A percentile compares a stretch with the other conserved stretches of the same genome.
Evolutionary conservation across 2,888 invertebrate genomes (phyloP).

Genomic region (Bursaphelenchus okinawaensis): DNA sequence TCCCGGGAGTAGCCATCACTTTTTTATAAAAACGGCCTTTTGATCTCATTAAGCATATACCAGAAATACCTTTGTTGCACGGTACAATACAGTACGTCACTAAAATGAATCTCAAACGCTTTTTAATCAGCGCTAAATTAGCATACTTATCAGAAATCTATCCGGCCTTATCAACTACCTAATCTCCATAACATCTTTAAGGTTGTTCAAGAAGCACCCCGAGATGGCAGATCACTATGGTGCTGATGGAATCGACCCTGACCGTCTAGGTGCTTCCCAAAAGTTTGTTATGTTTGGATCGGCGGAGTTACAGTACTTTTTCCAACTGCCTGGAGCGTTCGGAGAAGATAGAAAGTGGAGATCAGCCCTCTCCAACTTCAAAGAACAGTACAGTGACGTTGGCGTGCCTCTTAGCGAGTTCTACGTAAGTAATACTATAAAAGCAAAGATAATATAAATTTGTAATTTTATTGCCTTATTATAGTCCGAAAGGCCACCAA

Average conservation of each 20-base stretch:
- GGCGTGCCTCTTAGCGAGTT: slow-evolving; percentile 37
- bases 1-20: too few relatives aligned
- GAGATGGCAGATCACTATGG: slow-evolving; percentile 44
- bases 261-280: slow-evolving; percentile 36
- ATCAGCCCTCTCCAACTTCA: slow-evolving; percentile 37
- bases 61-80: too few relatives aligned
- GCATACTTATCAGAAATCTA: neutral
- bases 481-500: too few relatives aligned
- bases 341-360: slow-evolving; percentile 37
- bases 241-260: slow-evolving; percentile 47
- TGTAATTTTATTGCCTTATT: too few relatives aligned
- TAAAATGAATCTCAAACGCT: too few relatives aligned
- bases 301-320: slow-evolving; percentile 32
- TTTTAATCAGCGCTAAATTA: slow-evolving; percentile 2
- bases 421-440: slow-evolving; percentile 24
- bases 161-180: too few relatives aligned
- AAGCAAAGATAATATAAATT: too few relatives aligned
- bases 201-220: slow-evolving; percentile 41
- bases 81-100: too few relatives aligned
- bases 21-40: too few relatives aligned
- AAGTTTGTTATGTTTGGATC: slow-evolving; percentile 42
- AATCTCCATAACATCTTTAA: too few relatives aligned
- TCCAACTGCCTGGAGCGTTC: slow-evolving; percentile 30
- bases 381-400: slow-evolving; percentile 42
- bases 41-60: too few relatives aligned